These are phyloP conservation scores for Macrotrachela quadricornifera DNA, from an alignment of 1,140 invertebrate genomes.

Conservation along the genomic window DNA sequence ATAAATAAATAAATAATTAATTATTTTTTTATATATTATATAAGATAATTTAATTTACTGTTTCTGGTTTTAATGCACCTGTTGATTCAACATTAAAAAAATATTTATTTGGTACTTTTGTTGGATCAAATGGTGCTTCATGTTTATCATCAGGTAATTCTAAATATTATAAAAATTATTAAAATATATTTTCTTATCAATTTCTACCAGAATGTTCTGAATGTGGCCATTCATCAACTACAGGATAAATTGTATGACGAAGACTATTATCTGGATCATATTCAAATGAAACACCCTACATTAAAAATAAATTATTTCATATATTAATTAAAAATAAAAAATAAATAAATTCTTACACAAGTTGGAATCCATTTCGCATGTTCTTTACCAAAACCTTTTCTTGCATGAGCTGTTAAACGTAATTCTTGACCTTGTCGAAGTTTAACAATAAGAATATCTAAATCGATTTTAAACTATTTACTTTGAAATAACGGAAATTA, in stretches of 20 bases:
- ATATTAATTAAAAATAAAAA: too few relatives aligned
- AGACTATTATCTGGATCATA: conserved; percentile 97
- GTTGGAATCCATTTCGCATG: conserved; percentile 99
- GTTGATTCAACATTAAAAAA: conserved; percentile 87
- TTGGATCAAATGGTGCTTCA: conserved; percentile 75
- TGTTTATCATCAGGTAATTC: too few relatives aligned
- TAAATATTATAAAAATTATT: neutral
- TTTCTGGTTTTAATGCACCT: conserved; percentile 78
- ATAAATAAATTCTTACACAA: too few relatives aligned
- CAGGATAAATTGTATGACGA: conserved; percentile 81
- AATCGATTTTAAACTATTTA: neutral
- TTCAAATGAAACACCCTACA: conserved; percentile 92
- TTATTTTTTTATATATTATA: too few relatives aligned
- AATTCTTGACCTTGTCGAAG: conserved; percentile 88
- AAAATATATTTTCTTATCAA: neutral
- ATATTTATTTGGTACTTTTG: conserved; percentile 86
- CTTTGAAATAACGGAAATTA: neutral
- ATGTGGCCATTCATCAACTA: conserved; percentile 77
- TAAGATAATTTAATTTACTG: too few relatives aligned
- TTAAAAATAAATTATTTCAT: too few relatives aligned
- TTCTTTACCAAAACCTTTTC: conserved; percentile 88
- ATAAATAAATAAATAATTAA: too few relatives aligned
- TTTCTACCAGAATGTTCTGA: conserved; percentile 7
- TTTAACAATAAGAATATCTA: conserved; percentile 74
- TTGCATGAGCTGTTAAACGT: conserved; percentile 80